A percentile compares a stretch with the other conserved stretches of the same genome.
These are phyloP conservation scores for Odontamblyopus rebecca DNA, from an alignment of 2,797 vertebrate genomes.

Conservation along the genomic window DNA sequence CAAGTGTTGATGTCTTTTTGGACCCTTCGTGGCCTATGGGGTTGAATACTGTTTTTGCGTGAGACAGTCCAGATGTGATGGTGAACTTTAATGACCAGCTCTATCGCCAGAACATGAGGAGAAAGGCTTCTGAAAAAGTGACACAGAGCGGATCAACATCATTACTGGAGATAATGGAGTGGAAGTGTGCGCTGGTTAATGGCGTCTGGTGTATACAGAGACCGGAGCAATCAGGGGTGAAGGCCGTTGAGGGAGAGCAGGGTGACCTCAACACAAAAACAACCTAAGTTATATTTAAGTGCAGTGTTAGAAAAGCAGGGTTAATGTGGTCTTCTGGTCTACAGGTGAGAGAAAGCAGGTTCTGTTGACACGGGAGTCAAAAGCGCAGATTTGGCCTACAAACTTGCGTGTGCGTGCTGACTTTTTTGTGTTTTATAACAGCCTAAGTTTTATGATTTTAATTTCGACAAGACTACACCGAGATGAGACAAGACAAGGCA, in stretches of 20 bases:
- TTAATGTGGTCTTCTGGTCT: background rate
- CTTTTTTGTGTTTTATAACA: too few species aligned
- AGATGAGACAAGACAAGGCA: too few species aligned
- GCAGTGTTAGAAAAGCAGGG: background rate
- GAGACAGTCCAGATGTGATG: slow-evolving; percentile 76
- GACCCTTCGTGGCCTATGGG: slow-evolving; percentile 51
- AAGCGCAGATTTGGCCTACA: background rate
- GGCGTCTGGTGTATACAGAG: slow-evolving; percentile 54
- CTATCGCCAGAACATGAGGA: slow-evolving; percentile 58
- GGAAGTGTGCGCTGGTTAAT: slow-evolving; percentile 61
- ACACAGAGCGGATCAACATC: slow-evolving; percentile 60
- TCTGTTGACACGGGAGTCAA: too few species aligned
- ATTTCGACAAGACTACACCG: too few species aligned
- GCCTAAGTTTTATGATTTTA: too few species aligned
- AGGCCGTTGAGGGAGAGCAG: slow-evolving; percentile 45
- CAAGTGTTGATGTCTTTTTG: slow-evolving; percentile 64
- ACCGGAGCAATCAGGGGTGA: slow-evolving; percentile 49
- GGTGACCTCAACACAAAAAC: slow-evolving; percentile 29
- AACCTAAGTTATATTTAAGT: slow-evolving; percentile 1
- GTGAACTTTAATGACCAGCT: slow-evolving; percentile 68
- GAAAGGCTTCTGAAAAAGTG: slow-evolving; percentile 66
- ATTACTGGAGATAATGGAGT: slow-evolving; percentile 78
- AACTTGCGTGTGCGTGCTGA: too few species aligned
- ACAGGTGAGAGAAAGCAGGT: background rate
- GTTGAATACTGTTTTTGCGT: slow-evolving; percentile 56